Percentiles rank a stretch among this genome's conserved stretches.
phyloP scores from a whole-genome alignment of 1,140 invertebrate species.

The Coelopa frigida region DNA sequence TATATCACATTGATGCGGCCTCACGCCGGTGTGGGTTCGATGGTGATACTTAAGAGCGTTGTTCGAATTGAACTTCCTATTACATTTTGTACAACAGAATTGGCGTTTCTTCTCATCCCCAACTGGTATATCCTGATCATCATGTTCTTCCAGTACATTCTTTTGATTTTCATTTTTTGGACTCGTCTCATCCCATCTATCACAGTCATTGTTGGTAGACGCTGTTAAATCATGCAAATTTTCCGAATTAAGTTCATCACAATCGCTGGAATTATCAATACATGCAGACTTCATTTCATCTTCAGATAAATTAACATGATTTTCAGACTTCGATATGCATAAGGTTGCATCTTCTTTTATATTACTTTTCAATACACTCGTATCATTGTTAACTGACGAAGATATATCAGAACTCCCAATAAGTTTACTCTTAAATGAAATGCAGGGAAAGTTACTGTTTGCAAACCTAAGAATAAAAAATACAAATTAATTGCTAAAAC shows the following conservation, averaged over 20 bases:
- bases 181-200: not conserved
- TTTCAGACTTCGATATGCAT: not conserved
- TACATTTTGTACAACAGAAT: slow-evolving; percentile 55
- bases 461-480: slow-evolving; percentile 20
- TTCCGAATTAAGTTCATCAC: no score
- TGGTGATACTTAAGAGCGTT: slow-evolving; percentile 81
- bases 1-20: slow-evolving; percentile 68
- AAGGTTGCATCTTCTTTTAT: not conserved
- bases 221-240: no score
- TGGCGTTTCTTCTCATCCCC: slow-evolving; percentile 21
- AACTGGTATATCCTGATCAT: no score
- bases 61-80: slow-evolving; percentile 66
- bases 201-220: no score
- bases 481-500: not conserved
- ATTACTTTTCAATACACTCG: not conserved
- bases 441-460: slow-evolving; percentile 35
- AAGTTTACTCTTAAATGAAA: slow-evolving; percentile 15
- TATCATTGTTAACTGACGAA: not conserved
- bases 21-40: slow-evolving; percentile 66
- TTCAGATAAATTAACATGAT: not conserved
- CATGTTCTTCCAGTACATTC: no score
- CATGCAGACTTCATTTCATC: no score
- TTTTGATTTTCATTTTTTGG: no score
- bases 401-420: no score
- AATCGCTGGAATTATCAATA: no score